Evolutionary conservation across 2,797 vertebrate genomes (phyloP), one percentile per base, ranked within the genome.

Genomic region (Lepilemur ruficaudatus): DNA sequence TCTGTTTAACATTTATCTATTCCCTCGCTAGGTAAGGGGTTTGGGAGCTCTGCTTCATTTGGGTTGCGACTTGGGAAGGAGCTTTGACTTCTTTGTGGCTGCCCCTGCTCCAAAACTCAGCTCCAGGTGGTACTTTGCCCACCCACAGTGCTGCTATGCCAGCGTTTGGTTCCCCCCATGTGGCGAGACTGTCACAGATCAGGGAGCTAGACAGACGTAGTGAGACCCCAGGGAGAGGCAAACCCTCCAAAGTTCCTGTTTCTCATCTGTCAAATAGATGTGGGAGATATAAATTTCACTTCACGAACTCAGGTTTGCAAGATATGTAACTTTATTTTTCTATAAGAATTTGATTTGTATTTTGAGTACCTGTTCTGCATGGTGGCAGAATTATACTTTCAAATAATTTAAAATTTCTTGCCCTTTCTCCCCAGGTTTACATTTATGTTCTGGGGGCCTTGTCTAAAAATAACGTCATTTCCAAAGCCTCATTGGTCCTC

Each of bases 151-250:
- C 52, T 48, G 28, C 52, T 61, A 9, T 69, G 20, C 11, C 18
- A 12, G 14, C 0, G 6, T 61, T 35, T 38, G 52, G 3, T 23
- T n/a, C 32, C n/a, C 30, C 8, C 0, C 5, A 12, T 0, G 4
- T 28, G 30, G 13, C 43, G 1, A 55, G n/a, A 73, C 25, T 2
- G 57, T 1, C 12, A 48, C 12, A 69, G 52, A 63, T 48, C 48
- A 61, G 25, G 61, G 50, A 50, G 10, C 61, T 25, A 28, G 52
- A 35, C 0, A 70, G 46, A 46, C 13, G 9, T 0, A 2, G 32
- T 5, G 59, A 69, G 17, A 59, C n/a, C 78, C n/a, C 46, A 48
- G n/a, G 12, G 32, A 0, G 35, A 80, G 73, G 30, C 32, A 8
- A 43, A 43, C 1, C 0, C 30, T 55, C 43, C 28, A 43, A 30